Evolutionary conservation across 1,140 invertebrate genomes (phyloP).

Genomic region (Thaumetopoea pityocampa): DNA sequence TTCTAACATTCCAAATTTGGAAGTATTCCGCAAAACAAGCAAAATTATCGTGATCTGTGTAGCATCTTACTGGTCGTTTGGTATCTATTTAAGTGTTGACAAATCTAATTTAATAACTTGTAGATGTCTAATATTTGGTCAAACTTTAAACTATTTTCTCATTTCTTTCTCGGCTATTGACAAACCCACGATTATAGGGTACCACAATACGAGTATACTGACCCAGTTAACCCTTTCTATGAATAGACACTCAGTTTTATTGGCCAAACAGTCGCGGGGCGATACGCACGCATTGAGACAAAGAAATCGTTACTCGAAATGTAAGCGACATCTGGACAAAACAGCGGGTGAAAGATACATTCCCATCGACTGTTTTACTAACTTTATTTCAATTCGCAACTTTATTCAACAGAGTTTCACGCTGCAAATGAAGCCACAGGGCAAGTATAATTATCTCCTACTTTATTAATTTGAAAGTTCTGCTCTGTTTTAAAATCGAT

Average conservation of each 20-base stretch:
- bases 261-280: conserved; percentile 24
- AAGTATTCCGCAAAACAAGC: too few species aligned
- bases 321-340: conserved; percentile 21
- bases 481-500: conserved; percentile 3
- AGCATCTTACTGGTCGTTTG: too few species aligned
- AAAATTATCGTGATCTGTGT: too few species aligned
- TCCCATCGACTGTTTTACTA: conserved; percentile 18
- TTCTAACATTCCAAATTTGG: too few species aligned
- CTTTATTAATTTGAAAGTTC: conserved; percentile 4
- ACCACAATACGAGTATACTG: too few species aligned
- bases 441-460: conserved; percentile 30
- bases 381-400: conserved; percentile 34
- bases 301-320: conserved; percentile 3
- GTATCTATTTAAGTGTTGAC: too few species aligned
- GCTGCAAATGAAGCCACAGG: conserved; percentile 31
- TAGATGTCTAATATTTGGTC: too few species aligned
- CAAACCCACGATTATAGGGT: too few species aligned
- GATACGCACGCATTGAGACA: background rate
- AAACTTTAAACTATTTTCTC: too few species aligned
- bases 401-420: conserved; percentile 31
- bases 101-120: too few species aligned
- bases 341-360: conserved; percentile 25
- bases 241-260: conserved; percentile 17
- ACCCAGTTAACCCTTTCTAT: conserved; percentile 18
- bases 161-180: too few species aligned